Conservation (phyloP, 2,888 invertebrate genomes). For the Agrotis puta region DNA sequence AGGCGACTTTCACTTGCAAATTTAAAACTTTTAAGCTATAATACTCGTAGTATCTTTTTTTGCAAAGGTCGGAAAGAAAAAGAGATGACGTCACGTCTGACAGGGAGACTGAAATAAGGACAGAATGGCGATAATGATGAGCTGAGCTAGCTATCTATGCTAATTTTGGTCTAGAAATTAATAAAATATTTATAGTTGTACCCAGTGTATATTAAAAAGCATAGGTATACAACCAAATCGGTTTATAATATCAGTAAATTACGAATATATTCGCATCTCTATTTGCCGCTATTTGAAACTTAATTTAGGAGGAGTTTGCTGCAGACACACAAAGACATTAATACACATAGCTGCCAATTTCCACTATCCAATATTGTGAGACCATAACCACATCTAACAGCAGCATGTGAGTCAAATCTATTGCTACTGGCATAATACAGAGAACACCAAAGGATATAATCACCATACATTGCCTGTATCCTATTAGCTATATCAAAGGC, state of each 20-base stretch:
- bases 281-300: neutral
- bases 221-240: too few species aligned
- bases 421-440: constrained; percentile 12
- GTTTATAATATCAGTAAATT: neutral
- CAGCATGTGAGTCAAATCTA: constrained; percentile 11
- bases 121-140: too few species aligned
- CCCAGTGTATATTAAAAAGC: too few species aligned
- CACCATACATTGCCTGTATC: constrained; percentile 35
- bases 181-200: too few species aligned
- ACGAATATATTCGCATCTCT: neutral
- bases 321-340: neutral
- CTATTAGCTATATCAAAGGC: constrained; percentile 31
- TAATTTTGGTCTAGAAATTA: too few species aligned
- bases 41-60: too few species aligned
- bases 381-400: constrained; percentile 12
- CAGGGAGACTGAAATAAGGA: too few species aligned
- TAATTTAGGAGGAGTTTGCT: neutral
- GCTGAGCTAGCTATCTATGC: too few species aligned
- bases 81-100: too few species aligned
- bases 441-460: constrained; percentile 42
- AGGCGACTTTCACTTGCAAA: too few species aligned
- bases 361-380: constrained; percentile 22
- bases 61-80: too few species aligned
- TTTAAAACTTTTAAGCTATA: too few species aligned
- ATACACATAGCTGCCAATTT: constrained; percentile 5